Evolutionary conservation across 2,113 vertebrate species (phyloP).

Genomic region (Setophaga petechia): DNA sequence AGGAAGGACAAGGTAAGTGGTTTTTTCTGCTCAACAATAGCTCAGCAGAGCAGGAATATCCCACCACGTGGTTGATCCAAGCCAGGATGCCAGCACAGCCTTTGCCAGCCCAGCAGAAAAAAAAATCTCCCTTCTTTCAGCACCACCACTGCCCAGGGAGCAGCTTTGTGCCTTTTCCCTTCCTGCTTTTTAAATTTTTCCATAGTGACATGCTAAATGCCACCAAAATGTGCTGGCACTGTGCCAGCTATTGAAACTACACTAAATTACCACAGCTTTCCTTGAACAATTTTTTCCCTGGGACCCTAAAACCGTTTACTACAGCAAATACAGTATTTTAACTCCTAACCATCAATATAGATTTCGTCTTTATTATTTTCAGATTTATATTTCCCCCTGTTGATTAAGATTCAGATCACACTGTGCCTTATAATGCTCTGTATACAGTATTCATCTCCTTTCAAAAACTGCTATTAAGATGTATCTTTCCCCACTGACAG

Average conservation of each 20-base stretch:
- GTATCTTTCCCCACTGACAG: conserved; percentile 56
- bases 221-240: neutral
- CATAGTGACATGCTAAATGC: neutral
- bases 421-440: conserved; percentile 7
- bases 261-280: conserved; percentile 25
- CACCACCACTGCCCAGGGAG: neutral
- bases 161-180: neutral
- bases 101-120: accelerated
- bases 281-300: conserved; percentile 30
- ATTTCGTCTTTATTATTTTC: conserved; percentile 64
- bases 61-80: accelerated
- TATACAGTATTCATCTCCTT: conserved; percentile 52
- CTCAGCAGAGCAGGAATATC: neutral
- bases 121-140: neutral
- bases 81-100: neutral
- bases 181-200: neutral
- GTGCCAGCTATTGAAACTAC: conserved; percentile 4
- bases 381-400: conserved; percentile 49
- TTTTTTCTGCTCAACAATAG: neutral
- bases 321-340: conserved; percentile 61
- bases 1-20: neutral
- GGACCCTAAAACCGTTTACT: conserved; percentile 58
- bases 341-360: conserved; percentile 60
- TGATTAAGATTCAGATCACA: conserved; percentile 67
- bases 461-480: conserved; percentile 63